Percentiles rank a stretch among this genome's conserved stretches.
Evolutionary conservation across 92 coral and sea anemone genomes (phyloP).

Genomic region (Blastomussa wellsi): DNA sequence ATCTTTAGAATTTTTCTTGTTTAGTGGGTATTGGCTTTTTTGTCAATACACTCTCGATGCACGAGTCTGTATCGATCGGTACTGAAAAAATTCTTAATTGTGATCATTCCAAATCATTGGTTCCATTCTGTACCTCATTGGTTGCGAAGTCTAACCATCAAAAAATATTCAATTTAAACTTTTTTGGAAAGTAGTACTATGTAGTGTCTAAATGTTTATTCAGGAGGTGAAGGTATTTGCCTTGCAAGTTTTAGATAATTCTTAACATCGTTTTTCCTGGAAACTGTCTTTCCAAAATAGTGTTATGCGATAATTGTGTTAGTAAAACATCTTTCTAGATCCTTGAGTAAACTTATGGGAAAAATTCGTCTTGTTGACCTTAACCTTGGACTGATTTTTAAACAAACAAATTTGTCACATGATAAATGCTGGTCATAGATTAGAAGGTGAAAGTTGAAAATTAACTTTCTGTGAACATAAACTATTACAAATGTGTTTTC

Average conservation of each 20-base stretch:
- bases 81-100: background rate
- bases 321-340: background rate
- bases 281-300: background rate
- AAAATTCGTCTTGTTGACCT: background rate
- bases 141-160: slow-evolving; percentile 21
- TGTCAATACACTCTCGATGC: background rate
- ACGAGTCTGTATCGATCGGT: background rate
- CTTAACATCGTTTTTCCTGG: slow-evolving; percentile 5
- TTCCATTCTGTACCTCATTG: background rate
- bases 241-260: background rate
- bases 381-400: background rate
- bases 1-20: background rate
- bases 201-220: background rate
- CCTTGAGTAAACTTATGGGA: background rate
- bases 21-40: background rate
- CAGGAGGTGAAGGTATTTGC: slow-evolving; percentile 1
- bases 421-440: background rate
- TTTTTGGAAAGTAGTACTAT: background rate
- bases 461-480: background rate
- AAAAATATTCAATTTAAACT: background rate
- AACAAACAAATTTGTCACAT: background rate
- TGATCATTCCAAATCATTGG: background rate
- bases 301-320: background rate
- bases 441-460: background rate
- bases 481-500: background rate